phyloP scores from a whole-genome alignment of 1,140 invertebrate genomes.

The Dermatophagoides farinae region DNA sequence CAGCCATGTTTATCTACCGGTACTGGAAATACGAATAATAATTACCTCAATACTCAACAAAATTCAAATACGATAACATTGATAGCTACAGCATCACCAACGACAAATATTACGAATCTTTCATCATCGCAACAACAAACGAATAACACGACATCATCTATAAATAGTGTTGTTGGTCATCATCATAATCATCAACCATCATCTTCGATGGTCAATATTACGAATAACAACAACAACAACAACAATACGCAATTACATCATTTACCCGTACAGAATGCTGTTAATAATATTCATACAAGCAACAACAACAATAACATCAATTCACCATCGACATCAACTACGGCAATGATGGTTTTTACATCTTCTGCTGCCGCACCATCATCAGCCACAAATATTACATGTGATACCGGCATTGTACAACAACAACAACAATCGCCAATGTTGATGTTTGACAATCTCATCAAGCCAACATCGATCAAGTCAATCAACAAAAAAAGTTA shows the following conservation, averaged over 20 bases:
- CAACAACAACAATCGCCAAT: background rate
- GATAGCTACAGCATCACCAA: background rate
- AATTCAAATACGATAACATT: background rate
- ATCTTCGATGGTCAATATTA: too few relatives aligned
- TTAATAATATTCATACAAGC: background rate
- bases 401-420: too few relatives aligned
- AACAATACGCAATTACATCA: too few relatives aligned
- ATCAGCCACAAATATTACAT: too few relatives aligned
- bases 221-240: background rate
- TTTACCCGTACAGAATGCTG: too few relatives aligned
- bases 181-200: too few relatives aligned
- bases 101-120: background rate
- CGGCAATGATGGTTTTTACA: constrained; percentile 2
- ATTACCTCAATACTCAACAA: background rate
- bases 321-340: background rate
- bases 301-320: background rate
- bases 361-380: too few relatives aligned
- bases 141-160: too few relatives aligned
- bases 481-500: background rate
- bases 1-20: background rate
- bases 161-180: too few relatives aligned
- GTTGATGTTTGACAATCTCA: too few relatives aligned
- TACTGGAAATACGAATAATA: too few relatives aligned
- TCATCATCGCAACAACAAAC: background rate
- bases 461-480: background rate